These are phyloP conservation scores for Parazoanthus atlanticus DNA, from an alignment of 92 coral and sea anemone species.

Conservation along the genomic window DNA sequence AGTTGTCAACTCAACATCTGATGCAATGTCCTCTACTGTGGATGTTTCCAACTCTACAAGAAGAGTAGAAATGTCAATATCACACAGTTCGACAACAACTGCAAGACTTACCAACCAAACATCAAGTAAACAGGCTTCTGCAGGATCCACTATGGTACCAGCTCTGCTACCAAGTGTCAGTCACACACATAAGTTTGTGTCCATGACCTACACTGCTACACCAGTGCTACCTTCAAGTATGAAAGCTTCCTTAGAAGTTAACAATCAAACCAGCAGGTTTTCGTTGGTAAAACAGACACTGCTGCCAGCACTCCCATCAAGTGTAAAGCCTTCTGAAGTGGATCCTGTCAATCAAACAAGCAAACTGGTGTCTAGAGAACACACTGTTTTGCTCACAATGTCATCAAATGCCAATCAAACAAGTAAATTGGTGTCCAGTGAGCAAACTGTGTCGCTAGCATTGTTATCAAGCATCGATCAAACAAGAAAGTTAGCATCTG, in stretches of 20 bases:
- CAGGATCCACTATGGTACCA: neutral
- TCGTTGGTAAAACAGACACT: neutral
- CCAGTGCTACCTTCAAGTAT: neutral
- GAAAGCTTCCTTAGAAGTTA: neutral
- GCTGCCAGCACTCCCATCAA: neutral
- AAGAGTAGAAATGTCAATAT: neutral
- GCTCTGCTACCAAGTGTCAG: neutral
- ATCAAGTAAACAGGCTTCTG: neutral
- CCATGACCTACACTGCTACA: neutral
- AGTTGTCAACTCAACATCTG: neutral
- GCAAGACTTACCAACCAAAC: neutral
- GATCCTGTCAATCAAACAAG: constrained; percentile 14
- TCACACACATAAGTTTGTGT: neutral
- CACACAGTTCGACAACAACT: neutral
- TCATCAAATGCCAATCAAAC: neutral
- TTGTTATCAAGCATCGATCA: neutral
- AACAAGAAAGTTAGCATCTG: neutral
- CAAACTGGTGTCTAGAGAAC: neutral
- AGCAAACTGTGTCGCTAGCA: neutral
- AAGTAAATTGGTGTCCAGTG: neutral
- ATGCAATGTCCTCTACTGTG: neutral
- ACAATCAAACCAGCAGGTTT: neutral
- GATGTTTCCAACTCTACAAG: neutral
- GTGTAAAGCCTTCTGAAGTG: neutral
- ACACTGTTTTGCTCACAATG: neutral